These are phyloP conservation scores for Loripinus fragilis DNA, from an alignment of 2,888 invertebrate species.

Conservation along the genomic window DNA sequence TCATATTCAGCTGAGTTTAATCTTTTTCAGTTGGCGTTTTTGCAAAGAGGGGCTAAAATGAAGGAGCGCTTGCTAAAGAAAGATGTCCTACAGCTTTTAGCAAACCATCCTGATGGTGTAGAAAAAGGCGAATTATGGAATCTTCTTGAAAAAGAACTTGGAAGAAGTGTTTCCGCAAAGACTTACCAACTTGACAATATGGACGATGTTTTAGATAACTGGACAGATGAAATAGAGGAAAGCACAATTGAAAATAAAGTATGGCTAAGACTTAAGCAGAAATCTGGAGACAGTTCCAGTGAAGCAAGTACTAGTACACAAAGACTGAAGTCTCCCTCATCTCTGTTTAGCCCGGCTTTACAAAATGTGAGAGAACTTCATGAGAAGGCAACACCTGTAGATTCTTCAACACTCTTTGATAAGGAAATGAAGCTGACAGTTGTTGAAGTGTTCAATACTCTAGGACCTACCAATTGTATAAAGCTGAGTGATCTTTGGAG, in stretches of 20 bases:
- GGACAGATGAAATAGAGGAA: conserved; percentile 29
- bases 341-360: too few relatives aligned
- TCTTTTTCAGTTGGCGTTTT: not conserved
- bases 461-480: not conserved
- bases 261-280: not conserved
- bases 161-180: conserved; percentile 1
- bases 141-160: conserved; percentile 30
- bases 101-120: conserved; percentile 28
- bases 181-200: conserved; percentile 41
- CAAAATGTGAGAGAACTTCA: not conserved
- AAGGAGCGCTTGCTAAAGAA: conserved; percentile 27
- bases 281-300: not conserved
- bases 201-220: conserved; percentile 25
- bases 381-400: not conserved
- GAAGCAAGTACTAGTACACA: not conserved
- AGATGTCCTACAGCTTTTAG: conserved; percentile 37
- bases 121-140: conserved; percentile 25
- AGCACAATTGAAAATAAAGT: not conserved
- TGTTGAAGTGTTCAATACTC: not conserved
- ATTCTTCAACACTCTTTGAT: not conserved
- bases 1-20: too few relatives aligned
- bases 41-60: not conserved
- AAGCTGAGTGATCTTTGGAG: not conserved
- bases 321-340: not conserved
- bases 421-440: not conserved